Conservation (phyloP, 35 echinoderm and acorn worm species). For the Ptychodera flava region DNA sequence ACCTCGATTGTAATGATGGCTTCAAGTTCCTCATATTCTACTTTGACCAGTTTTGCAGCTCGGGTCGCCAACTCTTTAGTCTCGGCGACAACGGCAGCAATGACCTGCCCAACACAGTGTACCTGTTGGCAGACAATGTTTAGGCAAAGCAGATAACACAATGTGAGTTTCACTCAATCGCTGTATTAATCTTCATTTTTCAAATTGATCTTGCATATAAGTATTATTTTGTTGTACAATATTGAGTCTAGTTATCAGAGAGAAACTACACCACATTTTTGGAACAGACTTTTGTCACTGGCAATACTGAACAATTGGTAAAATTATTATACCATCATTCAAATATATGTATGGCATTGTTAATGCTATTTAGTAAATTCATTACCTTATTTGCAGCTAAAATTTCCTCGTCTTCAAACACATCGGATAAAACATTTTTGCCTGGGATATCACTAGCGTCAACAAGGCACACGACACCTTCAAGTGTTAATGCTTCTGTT, state of each 20-base stretch:
- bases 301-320: not conserved
- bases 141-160: not conserved
- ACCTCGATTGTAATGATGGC: conserved; percentile 36
- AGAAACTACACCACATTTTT: not conserved
- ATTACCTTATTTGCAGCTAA: not conserved
- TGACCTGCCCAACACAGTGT: conserved; percentile 14
- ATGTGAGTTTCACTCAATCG: too few relatives aligned
- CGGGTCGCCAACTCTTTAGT: too few relatives aligned
- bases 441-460: too few relatives aligned
- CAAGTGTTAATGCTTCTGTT: conserved; percentile 41
- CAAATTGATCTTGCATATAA: not conserved
- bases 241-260: not conserved
- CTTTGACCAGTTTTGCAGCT: conserved; percentile 41
- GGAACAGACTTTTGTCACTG: not conserved
- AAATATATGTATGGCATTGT: not conserved
- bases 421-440: not conserved
- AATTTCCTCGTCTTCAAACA: not conserved
- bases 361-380: not conserved
- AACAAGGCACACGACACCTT: conserved; percentile 61
- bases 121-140: conserved; percentile 19
- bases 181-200: too few relatives aligned
- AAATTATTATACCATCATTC: not conserved
- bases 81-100: conserved; percentile 36
- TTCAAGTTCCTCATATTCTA: conserved; percentile 41
- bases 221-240: not conserved